phyloP scores from a whole-genome alignment of 2,797 vertebrate species.

The Okamejei kenojei region DNA sequence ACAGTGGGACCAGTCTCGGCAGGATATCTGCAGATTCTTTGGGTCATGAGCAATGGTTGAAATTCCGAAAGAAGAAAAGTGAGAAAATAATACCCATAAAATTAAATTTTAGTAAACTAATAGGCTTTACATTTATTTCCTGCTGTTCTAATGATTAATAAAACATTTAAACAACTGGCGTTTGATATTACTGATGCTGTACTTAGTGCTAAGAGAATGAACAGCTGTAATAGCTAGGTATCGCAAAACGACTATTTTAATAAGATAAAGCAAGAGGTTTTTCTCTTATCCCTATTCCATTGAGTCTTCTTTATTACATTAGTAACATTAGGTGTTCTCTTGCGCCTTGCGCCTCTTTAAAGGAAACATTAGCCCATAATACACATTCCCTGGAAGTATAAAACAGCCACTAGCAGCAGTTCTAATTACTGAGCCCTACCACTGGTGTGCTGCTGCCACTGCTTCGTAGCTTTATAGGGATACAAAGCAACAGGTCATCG shows the following conservation, averaged over 20 bases:
- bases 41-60: not conserved
- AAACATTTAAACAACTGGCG: not conserved
- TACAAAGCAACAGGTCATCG: slow-evolving; percentile 53
- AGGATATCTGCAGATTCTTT: not conserved
- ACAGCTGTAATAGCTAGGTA: too few relatives aligned
- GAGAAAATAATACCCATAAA: not conserved
- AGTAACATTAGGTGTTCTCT: not conserved
- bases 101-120: not conserved
- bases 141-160: too few relatives aligned
- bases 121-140: not conserved
- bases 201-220: not conserved
- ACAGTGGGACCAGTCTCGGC: not conserved
- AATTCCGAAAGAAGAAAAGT: not conserved
- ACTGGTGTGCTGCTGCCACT: slow-evolving; percentile 41
- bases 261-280: not conserved
- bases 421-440: slow-evolving; percentile 39
- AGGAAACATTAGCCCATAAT: not conserved
- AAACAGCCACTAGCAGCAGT: slow-evolving; percentile 42
- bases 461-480: slow-evolving; percentile 53
- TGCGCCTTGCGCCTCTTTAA: not conserved
- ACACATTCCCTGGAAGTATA: slow-evolving; percentile 40
- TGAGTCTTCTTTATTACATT: slow-evolving; percentile 18
- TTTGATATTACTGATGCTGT: not conserved
- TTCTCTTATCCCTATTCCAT: not conserved
- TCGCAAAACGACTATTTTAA: not conserved